Conservation (phyloP, 2,113 vertebrate genomes). For the Serilophus lunatus region DNA sequence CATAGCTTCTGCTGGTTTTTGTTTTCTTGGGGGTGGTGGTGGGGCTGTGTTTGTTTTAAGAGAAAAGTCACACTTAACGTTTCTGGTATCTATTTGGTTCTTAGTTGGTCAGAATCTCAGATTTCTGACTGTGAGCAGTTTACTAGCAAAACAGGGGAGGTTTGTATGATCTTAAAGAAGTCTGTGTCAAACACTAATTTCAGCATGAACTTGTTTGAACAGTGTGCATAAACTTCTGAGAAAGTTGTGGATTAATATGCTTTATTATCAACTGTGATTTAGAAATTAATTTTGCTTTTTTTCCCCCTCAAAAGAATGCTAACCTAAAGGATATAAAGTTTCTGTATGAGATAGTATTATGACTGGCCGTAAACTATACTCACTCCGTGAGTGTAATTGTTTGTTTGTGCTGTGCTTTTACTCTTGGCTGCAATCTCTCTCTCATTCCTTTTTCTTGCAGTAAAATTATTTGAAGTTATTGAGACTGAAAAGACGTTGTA, state of each 20-base stretch:
- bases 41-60: not conserved
- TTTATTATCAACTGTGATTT: not conserved
- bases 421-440: conserved; percentile 6
- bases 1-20: conserved; percentile 5
- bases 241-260: conserved; percentile 17
- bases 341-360: not conserved
- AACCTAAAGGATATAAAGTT: not conserved
- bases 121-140: conserved; percentile 24
- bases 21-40: not conserved
- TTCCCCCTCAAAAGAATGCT: not conserved
- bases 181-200: conserved; percentile 36
- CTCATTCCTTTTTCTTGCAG: conserved; percentile 74
- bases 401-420: conserved; percentile 29
- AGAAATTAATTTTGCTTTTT: conserved; percentile 13
- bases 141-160: not conserved
- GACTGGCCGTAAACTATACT: not conserved
- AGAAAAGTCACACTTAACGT: not conserved
- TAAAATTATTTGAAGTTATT: conserved; percentile 97
- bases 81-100: not conserved
- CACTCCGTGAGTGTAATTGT: not conserved
- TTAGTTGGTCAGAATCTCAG: not conserved
- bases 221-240: not conserved
- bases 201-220: not conserved
- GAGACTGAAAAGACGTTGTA: conserved; percentile 97
- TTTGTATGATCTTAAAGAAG: not conserved